Conservation (phyloP, 2,797 vertebrate species). For the Triplophysa yarkandensis region DNA sequence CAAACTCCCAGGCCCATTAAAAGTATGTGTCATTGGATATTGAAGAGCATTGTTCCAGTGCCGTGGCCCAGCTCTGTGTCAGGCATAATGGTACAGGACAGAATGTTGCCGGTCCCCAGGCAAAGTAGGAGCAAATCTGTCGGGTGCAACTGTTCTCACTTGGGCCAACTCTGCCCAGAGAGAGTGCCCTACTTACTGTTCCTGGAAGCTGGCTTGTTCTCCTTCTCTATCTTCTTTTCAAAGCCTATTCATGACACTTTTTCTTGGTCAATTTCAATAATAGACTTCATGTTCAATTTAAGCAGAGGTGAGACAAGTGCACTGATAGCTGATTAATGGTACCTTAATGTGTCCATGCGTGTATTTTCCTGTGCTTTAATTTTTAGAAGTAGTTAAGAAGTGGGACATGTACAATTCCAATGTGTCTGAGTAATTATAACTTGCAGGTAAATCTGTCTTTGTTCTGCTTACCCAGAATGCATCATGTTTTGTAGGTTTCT, state of each 20-base stretch:
- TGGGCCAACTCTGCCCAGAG: constrained; percentile 80
- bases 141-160: constrained; percentile 81
- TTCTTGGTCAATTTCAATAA: constrained; percentile 39
- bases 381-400: neutral
- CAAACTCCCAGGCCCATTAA: constrained; percentile 8
- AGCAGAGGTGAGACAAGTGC: constrained; percentile 7
- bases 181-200: constrained; percentile 81
- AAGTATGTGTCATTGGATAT: constrained; percentile 36
- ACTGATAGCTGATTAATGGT: constrained; percentile 29
- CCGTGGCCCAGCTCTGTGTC: constrained; percentile 61
- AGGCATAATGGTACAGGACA: constrained; percentile 66
- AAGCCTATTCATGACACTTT: constrained; percentile 45
- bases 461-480: neutral
- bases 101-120: constrained; percentile 79
- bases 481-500: too few species aligned
- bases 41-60: constrained; percentile 43
- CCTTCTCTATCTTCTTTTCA: constrained; percentile 52
- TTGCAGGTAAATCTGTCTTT: neutral
- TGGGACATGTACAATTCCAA: neutral
- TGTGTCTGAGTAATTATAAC: neutral
- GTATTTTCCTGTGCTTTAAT: constrained; percentile 14
- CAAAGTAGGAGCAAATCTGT: constrained; percentile 83
- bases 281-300: constrained; percentile 16
- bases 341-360: neutral
- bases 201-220: constrained; percentile 57